Base-by-base conservation (phyloP, 2,888 invertebrate species). In the Ganaspis brasiliensis region DNA sequence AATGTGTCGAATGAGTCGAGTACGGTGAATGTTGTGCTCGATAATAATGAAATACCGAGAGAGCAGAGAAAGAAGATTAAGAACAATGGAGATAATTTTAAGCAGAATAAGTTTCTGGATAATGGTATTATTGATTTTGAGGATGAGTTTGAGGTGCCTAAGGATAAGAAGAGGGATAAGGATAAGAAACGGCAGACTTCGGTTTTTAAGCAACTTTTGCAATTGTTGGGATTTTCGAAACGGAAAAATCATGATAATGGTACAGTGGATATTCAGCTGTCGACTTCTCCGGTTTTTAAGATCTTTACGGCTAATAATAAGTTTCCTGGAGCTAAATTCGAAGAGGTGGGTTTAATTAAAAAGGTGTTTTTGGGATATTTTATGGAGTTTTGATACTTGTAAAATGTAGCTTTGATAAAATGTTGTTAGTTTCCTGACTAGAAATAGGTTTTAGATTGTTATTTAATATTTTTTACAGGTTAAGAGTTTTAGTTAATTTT, bases 51-150 rank as follows among this genome's bases (percentile, higher is more conserved):
- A 67, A 67, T 45, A 45, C 40, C 21, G 19, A 24, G 10, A 12
- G 12, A 24, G 56, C 2, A 14, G 12, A 56, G 14, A 12, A 56
- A 56, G 8, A 49, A 26, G 9, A 16, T n/a, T 8, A n/a, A 24
- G 4, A 67, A 45, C 1, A 16, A 45, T 24, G n/a, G 8, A 0
- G 45, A 49, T 45, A 67, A 24, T 67, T 67, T 24, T 49, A 24
- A 67, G 3, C 40, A 67, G 26, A 67, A 45, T 24, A 24, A 21
- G 14, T 67, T 67, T 67, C 14, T 67, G 1, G 76, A 76, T 49
- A 74, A 72, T 49, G 9, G 21, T 31, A 59, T 40, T 9, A 57
- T 3, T 6, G 59, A 77, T 24, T 79, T 79, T 52, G 71, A 81
- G 74, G 52, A 73, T 73, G 63, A 40, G 35, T 26, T 21, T 73